A percentile compares a stretch with the other conserved stretches of the same genome.
phyloP scores from a whole-genome alignment of 1,140 invertebrate genomes.

The Zaprionus davidi region DNA sequence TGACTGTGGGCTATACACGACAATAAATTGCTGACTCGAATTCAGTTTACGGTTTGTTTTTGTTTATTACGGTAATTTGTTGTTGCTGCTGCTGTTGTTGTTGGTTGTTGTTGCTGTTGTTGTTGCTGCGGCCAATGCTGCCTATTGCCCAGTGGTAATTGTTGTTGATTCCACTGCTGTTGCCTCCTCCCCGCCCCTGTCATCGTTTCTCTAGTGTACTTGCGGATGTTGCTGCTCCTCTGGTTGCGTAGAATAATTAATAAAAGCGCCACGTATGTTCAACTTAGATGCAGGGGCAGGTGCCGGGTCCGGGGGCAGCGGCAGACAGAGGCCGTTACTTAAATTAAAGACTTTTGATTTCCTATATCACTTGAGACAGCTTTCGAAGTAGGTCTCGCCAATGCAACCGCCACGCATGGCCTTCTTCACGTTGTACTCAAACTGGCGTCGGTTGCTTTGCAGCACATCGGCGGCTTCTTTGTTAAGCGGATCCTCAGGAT shows the following conservation, averaged over 20 bases:
- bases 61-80: slow-evolving; percentile 78
- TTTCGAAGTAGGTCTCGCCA: slow-evolving; percentile 96
- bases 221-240: slow-evolving; percentile 17
- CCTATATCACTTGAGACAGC: slow-evolving; percentile 96
- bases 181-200: neutral
- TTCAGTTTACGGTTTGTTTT: slow-evolving; percentile 52
- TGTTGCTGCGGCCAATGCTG: neutral
- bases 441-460: slow-evolving; percentile 95
- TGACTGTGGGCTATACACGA: slow-evolving; percentile 16
- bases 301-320: slow-evolving; percentile 16
- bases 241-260: slow-evolving; percentile 56
- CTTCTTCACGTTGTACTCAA: slow-evolving; percentile 98
- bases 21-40: slow-evolving; percentile 58
- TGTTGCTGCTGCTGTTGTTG: slow-evolving; percentile 46
- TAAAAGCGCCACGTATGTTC: slow-evolving; percentile 52
- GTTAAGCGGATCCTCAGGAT: slow-evolving; percentile 99
- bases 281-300: slow-evolving; percentile 37
- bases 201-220: neutral
- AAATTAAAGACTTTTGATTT: slow-evolving; percentile 83
- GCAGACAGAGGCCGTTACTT: slow-evolving; percentile 60
- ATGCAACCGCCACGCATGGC: slow-evolving; percentile 98
- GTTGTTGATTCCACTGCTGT: slow-evolving; percentile 11
- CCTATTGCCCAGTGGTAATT: neutral
- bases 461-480: slow-evolving; percentile 99
- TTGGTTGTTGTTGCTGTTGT: slow-evolving; percentile 1